Percentiles rank a stretch among this genome's conserved stretches.
Conservation (phyloP, 2,888 invertebrate species). For the Notodonta ziczac region DNA sequence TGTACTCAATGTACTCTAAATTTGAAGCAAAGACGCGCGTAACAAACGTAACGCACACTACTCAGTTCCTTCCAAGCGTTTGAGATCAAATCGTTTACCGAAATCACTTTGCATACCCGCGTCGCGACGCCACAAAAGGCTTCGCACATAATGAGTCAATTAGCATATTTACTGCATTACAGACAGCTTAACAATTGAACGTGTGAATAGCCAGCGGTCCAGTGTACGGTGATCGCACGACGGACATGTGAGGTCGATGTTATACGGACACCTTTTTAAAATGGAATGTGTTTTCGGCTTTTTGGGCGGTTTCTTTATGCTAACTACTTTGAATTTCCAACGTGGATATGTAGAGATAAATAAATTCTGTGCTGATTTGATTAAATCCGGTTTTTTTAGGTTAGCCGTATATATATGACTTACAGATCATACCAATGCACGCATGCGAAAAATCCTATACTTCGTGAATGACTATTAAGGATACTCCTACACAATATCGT, state of each 20-base stretch:
- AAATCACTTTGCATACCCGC: constrained; percentile 63
- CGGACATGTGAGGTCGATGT: constrained; percentile 45
- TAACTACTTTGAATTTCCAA: background rate
- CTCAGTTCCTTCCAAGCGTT: constrained; percentile 21
- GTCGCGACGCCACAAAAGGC: constrained; percentile 54
- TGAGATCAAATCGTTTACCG: constrained; percentile 58
- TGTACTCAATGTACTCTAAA: background rate
- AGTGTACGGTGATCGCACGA: constrained; percentile 17
- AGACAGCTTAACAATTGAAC: constrained; percentile 49
- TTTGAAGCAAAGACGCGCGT: background rate
- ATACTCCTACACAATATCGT: no score
- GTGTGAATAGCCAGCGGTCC: constrained; percentile 51
- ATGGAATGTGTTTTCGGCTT: constrained; percentile 1
- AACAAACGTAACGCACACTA: constrained; percentile 11
- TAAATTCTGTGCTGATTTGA: no score
- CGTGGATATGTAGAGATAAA: no score
- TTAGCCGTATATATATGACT: no score
- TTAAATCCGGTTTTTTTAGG: no score
- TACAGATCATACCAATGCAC: no score
- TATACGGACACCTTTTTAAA: background rate
- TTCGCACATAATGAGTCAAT: constrained; percentile 63
- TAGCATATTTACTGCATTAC: constrained; percentile 76
- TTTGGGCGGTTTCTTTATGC: background rate
- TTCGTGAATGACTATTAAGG: no score
- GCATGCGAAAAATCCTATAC: no score